phyloP scores from a whole-genome alignment of 64 coral and sea anemone genomes.

The Montipora capricornis region DNA sequence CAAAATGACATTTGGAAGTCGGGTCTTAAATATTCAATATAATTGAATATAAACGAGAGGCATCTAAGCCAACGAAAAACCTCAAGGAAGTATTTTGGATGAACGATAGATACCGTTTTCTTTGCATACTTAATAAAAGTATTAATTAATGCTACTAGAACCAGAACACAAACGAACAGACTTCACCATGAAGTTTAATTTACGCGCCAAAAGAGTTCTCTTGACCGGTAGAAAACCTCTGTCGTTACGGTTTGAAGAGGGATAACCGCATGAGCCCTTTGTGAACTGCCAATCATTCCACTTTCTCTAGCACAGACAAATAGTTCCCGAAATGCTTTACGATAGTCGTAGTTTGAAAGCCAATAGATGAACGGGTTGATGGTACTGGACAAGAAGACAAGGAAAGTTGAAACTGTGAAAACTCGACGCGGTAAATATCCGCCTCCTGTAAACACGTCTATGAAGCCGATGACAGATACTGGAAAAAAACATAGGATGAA shows the following conservation, averaged over 20 bases:
- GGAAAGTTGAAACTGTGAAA: slow-evolving; percentile 52
- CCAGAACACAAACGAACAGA: no score
- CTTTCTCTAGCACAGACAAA: background rate
- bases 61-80: no score
- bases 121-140: no score
- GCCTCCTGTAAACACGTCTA: slow-evolving; percentile 56
- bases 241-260: background rate
- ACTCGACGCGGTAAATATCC: slow-evolving; percentile 62
- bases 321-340: slow-evolving; percentile 46
- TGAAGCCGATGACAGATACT: slow-evolving; percentile 71
- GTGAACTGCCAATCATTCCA: background rate
- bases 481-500: slow-evolving; percentile 70
- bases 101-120: no score
- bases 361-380: slow-evolving; percentile 81
- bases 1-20: no score
- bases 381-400: slow-evolving; percentile 62
- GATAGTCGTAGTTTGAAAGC: slow-evolving; percentile 65
- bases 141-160: no score
- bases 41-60: no score
- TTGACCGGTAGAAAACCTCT: background rate
- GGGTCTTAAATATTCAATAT: no score
- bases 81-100: no score
- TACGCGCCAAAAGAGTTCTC: no score
- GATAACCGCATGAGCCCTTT: background rate
- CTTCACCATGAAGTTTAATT: no score